Base-by-base conservation (phyloP, 2,113 vertebrate genomes). In the Pelvicachromis taeniatus region DNA sequence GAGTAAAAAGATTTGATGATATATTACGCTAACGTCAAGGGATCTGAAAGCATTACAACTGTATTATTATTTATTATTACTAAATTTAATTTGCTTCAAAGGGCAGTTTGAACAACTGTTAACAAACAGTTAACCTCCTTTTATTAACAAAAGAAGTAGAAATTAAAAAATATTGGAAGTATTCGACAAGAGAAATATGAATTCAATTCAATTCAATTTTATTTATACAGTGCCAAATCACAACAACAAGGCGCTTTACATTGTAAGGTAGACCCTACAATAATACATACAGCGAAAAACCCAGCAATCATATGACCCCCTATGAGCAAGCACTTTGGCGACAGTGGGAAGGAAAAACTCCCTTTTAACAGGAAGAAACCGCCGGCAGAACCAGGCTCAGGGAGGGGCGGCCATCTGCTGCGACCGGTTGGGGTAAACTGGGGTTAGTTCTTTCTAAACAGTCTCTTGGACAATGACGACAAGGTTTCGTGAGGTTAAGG, bases 51-150 rank as follows among this genome's bases (percentile, higher is more conserved):
- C 19, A 63, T 38, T 63, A 63, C 11, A 63, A 0, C 33, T 63
- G 19, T 65, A 38, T 65, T 65, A 5, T 38, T 38, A 21, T 65
- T 38, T 38, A 13, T 63, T 38, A 63, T 63, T 63, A 21, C 38
- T 38, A 65, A 38, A 65, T 38, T 21, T 21, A 3, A 65, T 65
- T 38, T 65, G 11, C 2, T 65, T 13, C 19, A 65, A 65, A 38
- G 19, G 59, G 19, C 59, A 65, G 19, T 38, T 63, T 65, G n/a
- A n/a, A 38, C 38, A 65, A 38, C 10, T 38, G 13, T 65, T 21
- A 38, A 38, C 38, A 0, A 38, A 33, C 11, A 0, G 6, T 65
- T 8, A 26, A 26, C 26, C 13, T 13, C 3, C 8, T 48, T 70
- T 26, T 70, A 26, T 45, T 70, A 70, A 11, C 17, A 70, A 5